A percentile compares a stretch with the other conserved stretches of the same genome.
Conservation (phyloP, 1,140 invertebrate species). For the Rhagoletis pomonella region DNA sequence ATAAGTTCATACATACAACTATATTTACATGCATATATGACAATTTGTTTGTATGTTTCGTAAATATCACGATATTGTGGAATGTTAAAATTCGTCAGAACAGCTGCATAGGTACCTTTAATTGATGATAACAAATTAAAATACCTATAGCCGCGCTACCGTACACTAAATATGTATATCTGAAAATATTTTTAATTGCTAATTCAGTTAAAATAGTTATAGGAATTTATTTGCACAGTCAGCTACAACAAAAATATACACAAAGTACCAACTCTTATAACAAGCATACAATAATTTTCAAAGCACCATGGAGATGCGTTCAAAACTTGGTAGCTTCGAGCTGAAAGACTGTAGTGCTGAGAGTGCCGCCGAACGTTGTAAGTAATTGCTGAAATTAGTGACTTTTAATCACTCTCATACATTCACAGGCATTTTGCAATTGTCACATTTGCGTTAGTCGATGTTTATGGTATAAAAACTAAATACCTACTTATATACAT, state of each 20-base stretch:
- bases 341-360: conserved; percentile 37
- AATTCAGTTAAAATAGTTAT: neutral
- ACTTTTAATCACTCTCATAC: conserved; percentile 28
- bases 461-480: neutral
- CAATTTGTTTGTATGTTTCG: too few relatives aligned
- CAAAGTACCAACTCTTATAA: neutral
- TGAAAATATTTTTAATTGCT: too few relatives aligned
- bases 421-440: conserved; percentile 7
- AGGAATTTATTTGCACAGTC: neutral
- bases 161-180: too few relatives aligned
- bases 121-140: too few relatives aligned
- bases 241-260: neutral
- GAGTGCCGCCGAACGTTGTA: conserved; percentile 36
- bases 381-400: neutral
- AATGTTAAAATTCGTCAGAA: too few relatives aligned
- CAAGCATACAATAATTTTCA: too few relatives aligned
- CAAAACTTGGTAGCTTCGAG: conserved; percentile 43
- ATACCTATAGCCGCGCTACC: too few relatives aligned
- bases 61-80: too few relatives aligned
- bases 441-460: neutral
- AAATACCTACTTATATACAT: neutral
- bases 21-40: too few relatives aligned
- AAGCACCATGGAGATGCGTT: conserved; percentile 35
- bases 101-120: too few relatives aligned
- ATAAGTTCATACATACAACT: too few relatives aligned